Base-by-base conservation (phyloP, 2,888 invertebrate species). In the Anoncus sp. region DNA sequence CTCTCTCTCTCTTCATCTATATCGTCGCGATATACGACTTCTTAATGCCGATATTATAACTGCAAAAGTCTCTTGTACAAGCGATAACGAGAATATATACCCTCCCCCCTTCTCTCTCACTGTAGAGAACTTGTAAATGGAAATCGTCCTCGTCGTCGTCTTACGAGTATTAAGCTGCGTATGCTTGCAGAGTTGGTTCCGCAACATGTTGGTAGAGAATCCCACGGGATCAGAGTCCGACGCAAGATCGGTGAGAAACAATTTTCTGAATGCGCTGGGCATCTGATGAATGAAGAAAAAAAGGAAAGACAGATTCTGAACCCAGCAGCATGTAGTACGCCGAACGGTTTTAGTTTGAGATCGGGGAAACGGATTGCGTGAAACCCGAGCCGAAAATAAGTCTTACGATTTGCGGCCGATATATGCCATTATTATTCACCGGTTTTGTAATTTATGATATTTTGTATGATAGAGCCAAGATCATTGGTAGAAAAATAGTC, bases 51-150 rank as follows among this genome's bases (percentile, higher is more conserved):
- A 69, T 69, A 73, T 77, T 73, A 77, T 73, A 77, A 77, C 77
- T 35, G 62, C 55, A 57, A 63, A 45, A 55, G 49, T 57, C 60
- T 82, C 70, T 59, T 77, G 22, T 38, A 49, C 49, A 45, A 67
- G 45, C 77, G 67, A 77, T 82, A 82, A 85, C 77, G 82, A 75
- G 70, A 67, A 59, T 22, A 51, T 18, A 3, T 20, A 12, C 24
- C n/a, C 31, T 49, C 38, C 22, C 16, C 51, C 38, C 47, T 5
- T 31, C 31, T 47, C 20, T 27, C 65, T 73, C 60, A 55, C 24
- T 62, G n/a, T 60, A 63, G 67, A 51, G 72, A 65, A 75, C 77
- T 84, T 81, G 82, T 82, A 82, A 81, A 83, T 83, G 80, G 82
- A 82, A 85, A 85, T n/a, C n/a, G n/a, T n/a, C n/a, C n/a, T 84